Conservation (phyloP, 2,113 vertebrate genomes). For the Sturnus vulgaris region DNA sequence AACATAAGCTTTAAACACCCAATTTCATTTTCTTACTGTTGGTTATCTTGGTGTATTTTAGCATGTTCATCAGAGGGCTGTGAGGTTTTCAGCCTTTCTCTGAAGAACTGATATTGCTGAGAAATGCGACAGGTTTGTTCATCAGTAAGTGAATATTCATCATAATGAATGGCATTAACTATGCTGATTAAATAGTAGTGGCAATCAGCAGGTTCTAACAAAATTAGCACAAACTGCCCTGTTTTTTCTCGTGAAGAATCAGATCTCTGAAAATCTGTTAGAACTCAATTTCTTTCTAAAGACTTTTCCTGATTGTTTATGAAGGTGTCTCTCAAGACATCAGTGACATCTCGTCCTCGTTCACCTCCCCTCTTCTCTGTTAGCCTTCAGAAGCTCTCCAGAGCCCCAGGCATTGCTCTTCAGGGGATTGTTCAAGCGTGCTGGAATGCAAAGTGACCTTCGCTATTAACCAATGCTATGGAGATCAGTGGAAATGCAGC, state of each 20-base stretch:
- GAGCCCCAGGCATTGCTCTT: neutral
- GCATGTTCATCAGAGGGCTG: neutral
- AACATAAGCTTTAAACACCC: neutral
- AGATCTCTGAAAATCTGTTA: neutral
- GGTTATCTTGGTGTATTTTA: neutral
- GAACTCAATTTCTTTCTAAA: neutral
- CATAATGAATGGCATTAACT: neutral
- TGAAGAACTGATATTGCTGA: neutral
- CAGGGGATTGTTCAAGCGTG: neutral
- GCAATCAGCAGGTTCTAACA: neutral
- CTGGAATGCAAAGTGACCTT: neutral
- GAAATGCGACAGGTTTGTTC: neutral
- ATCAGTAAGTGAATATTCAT: neutral
- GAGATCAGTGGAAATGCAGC: slow-evolving; percentile 15
- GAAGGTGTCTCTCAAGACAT: rapidly evolving
- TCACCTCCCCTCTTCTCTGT: neutral
- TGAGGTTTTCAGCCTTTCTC: neutral
- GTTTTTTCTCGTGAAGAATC: neutral
- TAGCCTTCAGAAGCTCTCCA: neutral
- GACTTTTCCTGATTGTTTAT: neutral
- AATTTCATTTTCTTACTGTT: neutral
- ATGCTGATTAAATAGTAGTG: neutral
- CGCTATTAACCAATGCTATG: neutral
- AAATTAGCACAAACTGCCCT: neutral
- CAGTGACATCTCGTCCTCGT: neutral